phyloP scores from a whole-genome alignment of 2,888 invertebrate species.

The Hirtodrosophila alboralis region DNA sequence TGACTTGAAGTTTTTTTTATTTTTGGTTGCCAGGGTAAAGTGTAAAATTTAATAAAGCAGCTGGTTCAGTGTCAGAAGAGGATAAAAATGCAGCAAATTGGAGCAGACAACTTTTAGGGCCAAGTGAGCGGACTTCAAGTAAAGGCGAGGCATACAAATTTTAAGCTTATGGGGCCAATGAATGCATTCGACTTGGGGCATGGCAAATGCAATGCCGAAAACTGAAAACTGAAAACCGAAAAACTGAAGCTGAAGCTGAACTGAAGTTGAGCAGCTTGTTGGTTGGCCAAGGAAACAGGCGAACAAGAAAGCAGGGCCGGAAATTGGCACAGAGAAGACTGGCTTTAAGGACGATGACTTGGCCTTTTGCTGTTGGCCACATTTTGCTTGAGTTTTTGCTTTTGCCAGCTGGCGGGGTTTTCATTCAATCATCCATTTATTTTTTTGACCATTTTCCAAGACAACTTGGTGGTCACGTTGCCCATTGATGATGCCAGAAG shows the following conservation, averaged over 20 bases:
- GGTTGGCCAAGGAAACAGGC: constrained; percentile 28
- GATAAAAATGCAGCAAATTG: constrained; percentile 64
- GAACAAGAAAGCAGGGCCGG: constrained; percentile 59
- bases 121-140: constrained; percentile 55
- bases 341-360: constrained; percentile 79
- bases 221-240: too few relatives aligned
- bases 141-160: constrained; percentile 62
- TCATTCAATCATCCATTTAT: constrained; percentile 79
- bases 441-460: constrained; percentile 76
- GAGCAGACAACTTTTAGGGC: constrained; percentile 59
- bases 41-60: constrained; percentile 65
- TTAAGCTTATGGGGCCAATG: constrained; percentile 75
- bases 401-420: constrained; percentile 77
- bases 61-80: constrained; percentile 16
- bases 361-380: constrained; percentile 65
- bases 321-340: constrained; percentile 73
- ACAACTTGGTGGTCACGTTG: constrained; percentile 79
- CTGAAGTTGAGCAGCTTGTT: constrained; percentile 39
- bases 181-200: constrained; percentile 71
- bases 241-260: too few relatives aligned
- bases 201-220: constrained; percentile 22
- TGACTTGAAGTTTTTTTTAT: constrained; percentile 65
- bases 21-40: constrained; percentile 14
- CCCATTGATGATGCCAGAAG: constrained; percentile 59
- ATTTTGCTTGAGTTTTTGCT: constrained; percentile 52